Evolutionary conservation across 2,797 vertebrate species (phyloP), one percentile per base, ranked within the genome.

Genomic region (Myotis daubentonii): DNA sequence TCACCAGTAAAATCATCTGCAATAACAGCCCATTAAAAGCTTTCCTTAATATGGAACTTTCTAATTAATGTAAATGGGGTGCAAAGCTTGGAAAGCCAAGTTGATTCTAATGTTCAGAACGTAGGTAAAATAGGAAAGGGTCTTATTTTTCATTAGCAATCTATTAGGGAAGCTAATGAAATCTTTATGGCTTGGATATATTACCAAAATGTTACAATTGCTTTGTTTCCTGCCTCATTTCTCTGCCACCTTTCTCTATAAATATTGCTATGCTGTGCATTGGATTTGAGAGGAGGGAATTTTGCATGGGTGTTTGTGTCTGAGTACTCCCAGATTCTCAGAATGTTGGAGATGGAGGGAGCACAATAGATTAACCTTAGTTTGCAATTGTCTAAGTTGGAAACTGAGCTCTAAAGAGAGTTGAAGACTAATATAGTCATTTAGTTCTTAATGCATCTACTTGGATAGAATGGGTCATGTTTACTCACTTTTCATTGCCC

Each of bases 51-150:
- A 98, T 98, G 97, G 98, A 98, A 98, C 97, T 98, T 98, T 97
- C 98, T 98, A 98, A 98, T 98, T 98, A 98, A 98, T 98, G 98
- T 98, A 98, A 98, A 98, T 98, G 97, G 98, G 97, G 97, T 98
- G 98, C 97, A 97, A 93, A 97, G 97, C 97, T 98, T 98, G 97
- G 98, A 97, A 98, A 98, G 97, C 97, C 96, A 96, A 98, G 97
- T 93, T 98, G 98, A 94, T 97, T 98, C 93, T 98, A 98, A 97
- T 98, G 98, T 98, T 98, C 97, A 97, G 96, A 97, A 98, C 97
- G 97, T 97, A 98, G 97, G 98, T 98, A 97, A 98, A 98, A 97
- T 97, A 97, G 97, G 97, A 97, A 97, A 97, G 80, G 96, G 96
- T 98, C 96, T 98, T 98, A 97, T 98, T 98, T 98, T 98, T 98